phyloP scores from a whole-genome alignment of 2,797 vertebrate genomes.

The Prunella strophiata region DNA sequence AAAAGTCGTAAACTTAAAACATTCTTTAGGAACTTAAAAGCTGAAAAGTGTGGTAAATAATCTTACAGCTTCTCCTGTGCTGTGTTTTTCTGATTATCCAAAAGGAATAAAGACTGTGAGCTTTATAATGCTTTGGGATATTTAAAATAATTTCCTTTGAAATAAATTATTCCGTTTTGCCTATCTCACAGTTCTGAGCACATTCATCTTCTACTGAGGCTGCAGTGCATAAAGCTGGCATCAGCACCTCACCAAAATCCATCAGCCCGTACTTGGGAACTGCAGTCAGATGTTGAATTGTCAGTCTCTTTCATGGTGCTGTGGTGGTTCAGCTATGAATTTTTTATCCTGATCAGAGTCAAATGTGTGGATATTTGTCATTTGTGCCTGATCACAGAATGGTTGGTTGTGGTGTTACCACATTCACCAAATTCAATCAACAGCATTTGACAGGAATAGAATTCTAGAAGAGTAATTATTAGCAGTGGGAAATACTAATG shows the following conservation, averaged over 20 bases:
- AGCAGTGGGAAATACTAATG: neutral
- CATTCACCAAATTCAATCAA: neutral
- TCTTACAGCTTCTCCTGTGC: neutral
- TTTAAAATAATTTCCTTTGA: neutral
- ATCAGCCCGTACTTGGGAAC: fast-evolving
- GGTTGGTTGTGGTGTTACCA: neutral
- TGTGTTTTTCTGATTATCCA: neutral
- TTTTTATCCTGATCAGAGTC: neutral
- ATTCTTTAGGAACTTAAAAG: neutral
- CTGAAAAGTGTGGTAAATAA: neutral
- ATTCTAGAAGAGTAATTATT: neutral
- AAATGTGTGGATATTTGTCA: neutral
- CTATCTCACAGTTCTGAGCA: neutral
- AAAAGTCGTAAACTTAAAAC: neutral
- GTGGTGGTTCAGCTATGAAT: neutral
- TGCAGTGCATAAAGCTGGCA: neutral
- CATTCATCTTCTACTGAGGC: neutral
- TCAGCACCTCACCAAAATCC: neutral
- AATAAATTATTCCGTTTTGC: neutral
- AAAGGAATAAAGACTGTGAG: neutral
- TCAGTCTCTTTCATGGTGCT: neutral
- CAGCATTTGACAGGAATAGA: neutral
- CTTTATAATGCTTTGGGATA: neutral
- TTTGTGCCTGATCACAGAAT: neutral
- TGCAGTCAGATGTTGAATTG: neutral